Percentiles rank a stretch among this genome's conserved stretches.
These are phyloP conservation scores for Dinomys branickii DNA, from an alignment of 2,113 vertebrate species.

Conservation along the genomic window DNA sequence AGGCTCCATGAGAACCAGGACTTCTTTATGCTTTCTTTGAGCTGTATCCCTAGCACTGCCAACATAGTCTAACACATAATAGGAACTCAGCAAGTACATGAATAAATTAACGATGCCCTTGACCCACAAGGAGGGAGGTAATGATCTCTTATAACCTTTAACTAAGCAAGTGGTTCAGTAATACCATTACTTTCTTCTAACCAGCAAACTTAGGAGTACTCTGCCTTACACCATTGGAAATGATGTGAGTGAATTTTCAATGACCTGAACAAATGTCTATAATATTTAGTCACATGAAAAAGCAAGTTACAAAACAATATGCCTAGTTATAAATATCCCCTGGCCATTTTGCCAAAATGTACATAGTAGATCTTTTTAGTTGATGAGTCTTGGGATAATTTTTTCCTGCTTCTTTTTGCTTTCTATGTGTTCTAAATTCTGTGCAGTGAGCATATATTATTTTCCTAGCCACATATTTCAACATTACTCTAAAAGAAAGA, in stretches of 20 bases:
- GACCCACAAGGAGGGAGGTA: neutral
- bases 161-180: neutral
- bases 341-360: neutral
- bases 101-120: neutral
- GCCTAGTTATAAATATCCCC: neutral
- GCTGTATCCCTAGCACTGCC: neutral
- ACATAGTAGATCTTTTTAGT: neutral
- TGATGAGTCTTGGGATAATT: neutral
- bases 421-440: constrained; percentile 25
- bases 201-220: neutral
- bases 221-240: neutral
- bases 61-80: neutral
- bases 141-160: neutral
- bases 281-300: neutral
- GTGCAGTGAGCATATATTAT: neutral
- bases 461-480: neutral
- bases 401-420: neutral
- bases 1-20: neutral
- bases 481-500: constrained; percentile 19
- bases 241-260: neutral
- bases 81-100: neutral
- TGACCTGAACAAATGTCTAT: neutral
- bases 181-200: neutral
- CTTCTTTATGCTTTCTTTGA: neutral
- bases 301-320: neutral